These are phyloP conservation scores for Eueides isabella DNA, from an alignment of 1,140 invertebrate species.

Conservation along the genomic window DNA sequence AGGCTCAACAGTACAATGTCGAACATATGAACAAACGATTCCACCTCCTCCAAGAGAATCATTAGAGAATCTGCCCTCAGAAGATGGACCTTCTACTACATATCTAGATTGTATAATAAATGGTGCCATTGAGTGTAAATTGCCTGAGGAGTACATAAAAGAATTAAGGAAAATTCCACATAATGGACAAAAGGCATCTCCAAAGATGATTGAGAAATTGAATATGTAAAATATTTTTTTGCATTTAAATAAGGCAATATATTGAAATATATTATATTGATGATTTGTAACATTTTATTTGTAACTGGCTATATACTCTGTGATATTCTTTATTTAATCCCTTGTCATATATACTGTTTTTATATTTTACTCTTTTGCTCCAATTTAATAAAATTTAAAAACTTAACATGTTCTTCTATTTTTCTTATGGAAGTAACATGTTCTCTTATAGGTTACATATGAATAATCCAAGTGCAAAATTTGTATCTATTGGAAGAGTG, in stretches of 20 bases:
- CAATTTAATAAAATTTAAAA: neutral
- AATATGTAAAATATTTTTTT: conserved; percentile 41
- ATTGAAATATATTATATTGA: neutral
- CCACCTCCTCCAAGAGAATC: conserved; percentile 71
- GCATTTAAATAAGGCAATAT: neutral
- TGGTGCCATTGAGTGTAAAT: conserved; percentile 87
- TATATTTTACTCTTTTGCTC: conserved; percentile 3
- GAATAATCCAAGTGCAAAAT: conserved; percentile 57
- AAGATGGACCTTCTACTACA: conserved; percentile 86
- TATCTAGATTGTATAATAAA: conserved; percentile 85
- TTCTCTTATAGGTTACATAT: conserved; percentile 56
- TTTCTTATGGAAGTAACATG: conserved; percentile 65
- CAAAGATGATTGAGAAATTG: conserved; percentile 65
- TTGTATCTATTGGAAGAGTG: conserved; percentile 63
- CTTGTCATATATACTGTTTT: neutral
- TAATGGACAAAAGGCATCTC: conserved; percentile 67
- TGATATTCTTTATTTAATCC: conserved; percentile 13
- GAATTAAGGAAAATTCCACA: conserved; percentile 68
- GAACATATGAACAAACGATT: conserved; percentile 86
- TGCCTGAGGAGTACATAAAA: conserved; percentile 80
- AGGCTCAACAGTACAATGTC: conserved; percentile 83
- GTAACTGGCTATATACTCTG: conserved; percentile 11
- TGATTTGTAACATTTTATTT: conserved; percentile 1
- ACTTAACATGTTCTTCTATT: conserved; percentile 60
- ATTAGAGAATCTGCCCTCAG: conserved; percentile 76